Base-by-base conservation (phyloP, 2,797 vertebrate genomes). In the Nannoperca obscura region DNA sequence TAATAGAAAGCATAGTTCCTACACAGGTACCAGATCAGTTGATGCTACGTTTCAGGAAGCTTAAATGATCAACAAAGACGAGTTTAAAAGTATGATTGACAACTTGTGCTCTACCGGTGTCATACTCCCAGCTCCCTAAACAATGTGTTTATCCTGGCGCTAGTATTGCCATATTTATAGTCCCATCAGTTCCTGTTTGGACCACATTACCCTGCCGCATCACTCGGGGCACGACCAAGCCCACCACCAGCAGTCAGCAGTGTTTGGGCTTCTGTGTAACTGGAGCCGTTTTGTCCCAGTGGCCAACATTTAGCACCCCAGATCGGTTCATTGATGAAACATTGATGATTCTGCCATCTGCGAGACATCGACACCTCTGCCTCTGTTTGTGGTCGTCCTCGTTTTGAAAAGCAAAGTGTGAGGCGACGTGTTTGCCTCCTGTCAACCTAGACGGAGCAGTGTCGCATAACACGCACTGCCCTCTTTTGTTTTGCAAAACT, bases 321-420 rank as follows among this genome's bases (percentile, higher is more conserved):
- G 85, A 85, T 89, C 82, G 78, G 65, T 54, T 83, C 71, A 84
- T 90, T 78, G 87, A 90, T 94, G 67, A 92, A 93, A 92, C 77
- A 88, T 94, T 91, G 83, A 94, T 90, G 91, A 84, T 53, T 81
- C 47, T 2, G 74, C 66, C 89, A 89, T 86, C 82, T 84, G 81
- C 44, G 49, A 64, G 86, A 85, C 78, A 88, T 14, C 5, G 84
- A 93, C 83, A 89, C 82, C 85, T 75, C 44, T 30, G 40, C 58
- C 71, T 76, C 68, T 55, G 76, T 84, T 88, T 83, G 75, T 52
- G 71, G 75, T 71, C 42, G 72, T 54, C 68, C 54, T 86, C 27
- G 19, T 82, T 85, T 79, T 59, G 15, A 74, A 38, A 80, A 63
- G 50, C 57, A 7, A 72, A 10, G 34, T 80, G 74, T 67, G 79